These are phyloP conservation scores for Atrina japonica DNA, from an alignment of 2,888 invertebrate species.

Conservation along the genomic window DNA sequence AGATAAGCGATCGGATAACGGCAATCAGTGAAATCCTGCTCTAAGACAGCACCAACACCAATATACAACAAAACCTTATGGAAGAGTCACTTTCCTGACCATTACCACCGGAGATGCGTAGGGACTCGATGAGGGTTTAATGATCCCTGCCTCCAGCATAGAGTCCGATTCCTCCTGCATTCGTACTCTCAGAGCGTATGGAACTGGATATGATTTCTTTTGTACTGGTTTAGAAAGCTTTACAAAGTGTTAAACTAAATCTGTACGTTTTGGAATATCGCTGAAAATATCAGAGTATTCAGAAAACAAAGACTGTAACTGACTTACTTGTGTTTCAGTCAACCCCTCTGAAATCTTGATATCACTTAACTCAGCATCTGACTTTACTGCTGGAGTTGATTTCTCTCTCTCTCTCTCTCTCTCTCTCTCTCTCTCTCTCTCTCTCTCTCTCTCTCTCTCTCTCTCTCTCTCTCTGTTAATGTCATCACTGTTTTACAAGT, in stretches of 20 bases:
- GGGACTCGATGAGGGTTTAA: slow-evolving; percentile 13
- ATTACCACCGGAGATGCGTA: slow-evolving; percentile 16
- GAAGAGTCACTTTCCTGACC: slow-evolving; percentile 17
- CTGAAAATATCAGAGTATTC: slow-evolving; percentile 15
- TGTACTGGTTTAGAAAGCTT: neutral
- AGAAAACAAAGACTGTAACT: neutral
- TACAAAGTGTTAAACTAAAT: neutral
- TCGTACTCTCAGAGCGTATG: slow-evolving; percentile 20
- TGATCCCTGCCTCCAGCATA: slow-evolving; percentile 29
- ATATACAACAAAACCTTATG: slow-evolving; percentile 21
- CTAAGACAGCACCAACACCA: slow-evolving; percentile 60
- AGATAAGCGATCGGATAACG: slow-evolving; percentile 56
- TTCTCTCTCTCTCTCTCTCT: no score
- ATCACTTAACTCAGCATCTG: neutral
- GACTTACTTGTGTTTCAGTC: neutral
- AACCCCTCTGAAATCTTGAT: neutral
- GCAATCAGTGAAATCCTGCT: slow-evolving; percentile 40
- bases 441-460: no score
- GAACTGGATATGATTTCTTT: slow-evolving; percentile 18
- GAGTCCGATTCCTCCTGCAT: slow-evolving; percentile 7
- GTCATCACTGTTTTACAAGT: no score
- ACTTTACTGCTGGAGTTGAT: neutral
- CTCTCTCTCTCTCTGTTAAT: no score
- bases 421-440: no score
- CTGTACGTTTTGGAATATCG: neutral